Base-by-base conservation (phyloP, 2,113 vertebrate genomes). In the Canis aureus region DNA sequence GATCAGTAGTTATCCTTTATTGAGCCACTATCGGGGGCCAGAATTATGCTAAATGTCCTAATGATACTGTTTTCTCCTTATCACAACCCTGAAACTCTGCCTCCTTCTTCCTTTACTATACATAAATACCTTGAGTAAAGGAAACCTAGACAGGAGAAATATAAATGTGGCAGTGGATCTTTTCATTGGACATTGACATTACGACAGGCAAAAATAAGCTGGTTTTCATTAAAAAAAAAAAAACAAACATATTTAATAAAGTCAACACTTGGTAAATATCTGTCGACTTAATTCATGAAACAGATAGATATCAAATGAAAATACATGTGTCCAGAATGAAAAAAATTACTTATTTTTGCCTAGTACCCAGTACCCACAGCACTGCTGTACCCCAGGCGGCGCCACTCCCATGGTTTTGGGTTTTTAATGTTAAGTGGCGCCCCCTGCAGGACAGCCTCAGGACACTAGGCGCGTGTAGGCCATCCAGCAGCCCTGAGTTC, bases 221-320 rank as follows among this genome's bases (percentile, higher is more conserved):
- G 32, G 35, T 11, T 43, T 10, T 82, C 57, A 23, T 84, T 4
- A 22, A n/a, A 73, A 74, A 38, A 81, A 66, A 84, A 38, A 55
- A 83, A 38, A 38, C 38, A n/a, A 53, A 27, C 1, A 17, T 32
- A 66, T 53, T 51, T 84, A 81, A 27, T 32, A 59, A 38, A 91
- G 81, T 81, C 23, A 95, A 85, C 32, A 27, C 27, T 74, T 76
- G n/a, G 35, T 49, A 87, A 94, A 71, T 51, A 87, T 29, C 59
- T 60, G 32, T 92, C 85, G 43, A 49, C 20, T 95, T 94, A 83
- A 69, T 83, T 97, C 59, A 89, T 53, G 59, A 51, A 69, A 64
- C 12, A 29, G 69, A 49, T 16, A 27, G 49, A 7, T 32, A 32
- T 51, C 71, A 83, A 83, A 16, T 66, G 53, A 89, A 85, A 82